phyloP scores from a whole-genome alignment of 2,113 vertebrate genomes.

The Tragelaphus strepsiceros region DNA sequence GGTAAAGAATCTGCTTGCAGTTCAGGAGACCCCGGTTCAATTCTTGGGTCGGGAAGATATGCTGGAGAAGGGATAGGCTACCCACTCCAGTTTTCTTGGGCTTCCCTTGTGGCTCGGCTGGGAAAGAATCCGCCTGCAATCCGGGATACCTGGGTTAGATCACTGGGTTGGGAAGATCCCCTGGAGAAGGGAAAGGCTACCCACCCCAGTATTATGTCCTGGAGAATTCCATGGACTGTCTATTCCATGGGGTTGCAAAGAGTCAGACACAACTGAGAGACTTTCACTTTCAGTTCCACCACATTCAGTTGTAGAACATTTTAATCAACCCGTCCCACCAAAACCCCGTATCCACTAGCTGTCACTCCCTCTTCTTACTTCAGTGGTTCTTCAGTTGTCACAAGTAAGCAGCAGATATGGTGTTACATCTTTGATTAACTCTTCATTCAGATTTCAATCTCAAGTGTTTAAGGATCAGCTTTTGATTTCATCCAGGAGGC shows the following conservation, averaged over 20 bases:
- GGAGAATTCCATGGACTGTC: background rate
- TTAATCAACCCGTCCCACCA: background rate
- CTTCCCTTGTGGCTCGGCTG: background rate
- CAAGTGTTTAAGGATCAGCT: background rate
- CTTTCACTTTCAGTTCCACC: background rate
- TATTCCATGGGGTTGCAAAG: background rate
- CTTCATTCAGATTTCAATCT: background rate
- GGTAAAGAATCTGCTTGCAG: background rate
- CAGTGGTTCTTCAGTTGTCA: background rate
- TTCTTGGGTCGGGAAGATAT: background rate
- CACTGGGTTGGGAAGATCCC: background rate
- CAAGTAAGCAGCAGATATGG: background rate
- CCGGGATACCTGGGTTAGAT: background rate
- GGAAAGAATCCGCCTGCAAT: background rate
- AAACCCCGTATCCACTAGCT: background rate
- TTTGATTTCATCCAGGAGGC: background rate
- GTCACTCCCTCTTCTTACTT: background rate
- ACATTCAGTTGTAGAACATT: background rate
- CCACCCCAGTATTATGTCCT: background rate
- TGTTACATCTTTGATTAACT: background rate
- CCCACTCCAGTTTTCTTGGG: background rate
- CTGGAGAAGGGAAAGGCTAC: background rate
- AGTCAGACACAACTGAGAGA: background rate
- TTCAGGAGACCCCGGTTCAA: background rate
- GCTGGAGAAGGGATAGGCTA: background rate